Conservation (phyloP, 1,140 invertebrate genomes). For the Drosophila oshimai region DNA sequence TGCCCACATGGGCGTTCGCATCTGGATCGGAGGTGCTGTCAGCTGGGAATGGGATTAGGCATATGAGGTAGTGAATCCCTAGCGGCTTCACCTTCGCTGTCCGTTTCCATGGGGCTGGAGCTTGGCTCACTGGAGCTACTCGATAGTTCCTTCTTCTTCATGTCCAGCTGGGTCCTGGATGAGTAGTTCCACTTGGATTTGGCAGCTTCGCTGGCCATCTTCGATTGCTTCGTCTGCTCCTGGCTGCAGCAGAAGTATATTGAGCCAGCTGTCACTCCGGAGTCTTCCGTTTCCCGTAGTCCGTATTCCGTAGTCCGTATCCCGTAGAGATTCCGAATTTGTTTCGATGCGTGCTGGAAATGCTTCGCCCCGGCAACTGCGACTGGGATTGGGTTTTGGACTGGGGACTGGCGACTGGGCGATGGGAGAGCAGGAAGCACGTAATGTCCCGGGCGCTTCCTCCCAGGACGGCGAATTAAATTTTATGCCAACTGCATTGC, state of each 20-base stretch:
- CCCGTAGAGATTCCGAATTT: constrained; percentile 19
- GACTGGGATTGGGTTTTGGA: neutral
- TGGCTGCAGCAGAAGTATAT: neutral
- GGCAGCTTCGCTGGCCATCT: neutral
- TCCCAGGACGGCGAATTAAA: constrained; percentile 52
- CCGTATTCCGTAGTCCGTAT: neutral
- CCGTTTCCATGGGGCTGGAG: neutral
- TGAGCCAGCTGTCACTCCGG: too few species aligned
- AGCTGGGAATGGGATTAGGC: neutral
- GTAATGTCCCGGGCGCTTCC: constrained; percentile 26
- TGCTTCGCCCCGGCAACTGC: constrained; percentile 18
- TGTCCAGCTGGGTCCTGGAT: neutral
- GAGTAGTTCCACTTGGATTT: neutral
- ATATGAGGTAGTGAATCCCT: too few species aligned
- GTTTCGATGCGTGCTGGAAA: constrained; percentile 47
- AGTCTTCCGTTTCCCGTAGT: too few species aligned
- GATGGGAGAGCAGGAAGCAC: constrained; percentile 8
- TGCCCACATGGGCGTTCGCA: neutral
- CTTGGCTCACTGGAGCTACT: constrained; percentile 2
- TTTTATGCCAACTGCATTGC: constrained; percentile 72
- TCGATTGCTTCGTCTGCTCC: neutral
- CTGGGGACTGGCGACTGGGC: neutral
- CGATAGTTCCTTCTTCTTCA: neutral
- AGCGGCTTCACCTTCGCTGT: constrained; percentile 2
- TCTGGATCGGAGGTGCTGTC: constrained; percentile 11